These are phyloP conservation scores for Aphelinus atriplicis DNA, from an alignment of 1,140 invertebrate genomes.

Conservation along the genomic window DNA sequence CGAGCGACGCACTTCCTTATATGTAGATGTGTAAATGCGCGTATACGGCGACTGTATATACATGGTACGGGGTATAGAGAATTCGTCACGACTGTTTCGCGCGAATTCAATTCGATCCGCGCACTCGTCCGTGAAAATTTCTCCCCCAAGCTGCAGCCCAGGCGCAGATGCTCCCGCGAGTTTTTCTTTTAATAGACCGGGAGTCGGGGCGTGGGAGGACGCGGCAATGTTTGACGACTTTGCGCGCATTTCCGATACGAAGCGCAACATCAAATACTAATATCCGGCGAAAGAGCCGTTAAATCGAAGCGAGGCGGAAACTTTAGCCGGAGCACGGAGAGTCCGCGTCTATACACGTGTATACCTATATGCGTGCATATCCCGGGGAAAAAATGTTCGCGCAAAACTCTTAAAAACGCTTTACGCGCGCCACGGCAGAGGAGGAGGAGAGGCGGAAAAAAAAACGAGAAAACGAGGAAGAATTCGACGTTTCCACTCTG, in stretches of 20 bases:
- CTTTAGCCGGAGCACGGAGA: neutral
- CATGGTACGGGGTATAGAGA: too few species aligned
- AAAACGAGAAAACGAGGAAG: neutral
- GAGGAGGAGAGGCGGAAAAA: neutral
- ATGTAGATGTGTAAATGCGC: too few species aligned
- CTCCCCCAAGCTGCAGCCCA: too few species aligned
- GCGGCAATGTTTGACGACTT: too few species aligned
- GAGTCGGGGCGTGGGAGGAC: too few species aligned
- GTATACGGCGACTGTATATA: too few species aligned
- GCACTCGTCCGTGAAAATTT: too few species aligned
- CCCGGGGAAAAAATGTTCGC: neutral
- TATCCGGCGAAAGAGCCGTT: constrained; percentile 1
- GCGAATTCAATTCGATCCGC: too few species aligned
- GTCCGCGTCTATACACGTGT: neutral
- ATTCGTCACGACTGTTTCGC: too few species aligned
- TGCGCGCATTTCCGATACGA: neutral
- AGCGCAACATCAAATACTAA: constrained; percentile 23
- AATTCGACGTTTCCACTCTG: neutral
- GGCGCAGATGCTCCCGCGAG: too few species aligned
- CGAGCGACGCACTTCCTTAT: too few species aligned
- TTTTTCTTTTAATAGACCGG: too few species aligned
- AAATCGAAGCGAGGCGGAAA: constrained; percentile 16
- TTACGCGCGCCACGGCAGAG: constrained; percentile 3
- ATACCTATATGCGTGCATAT: neutral
- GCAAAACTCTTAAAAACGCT: constrained; percentile 32